Evolutionary conservation across 2,113 vertebrate genomes (phyloP).

Genomic region (Turdus rufiventris): DNA sequence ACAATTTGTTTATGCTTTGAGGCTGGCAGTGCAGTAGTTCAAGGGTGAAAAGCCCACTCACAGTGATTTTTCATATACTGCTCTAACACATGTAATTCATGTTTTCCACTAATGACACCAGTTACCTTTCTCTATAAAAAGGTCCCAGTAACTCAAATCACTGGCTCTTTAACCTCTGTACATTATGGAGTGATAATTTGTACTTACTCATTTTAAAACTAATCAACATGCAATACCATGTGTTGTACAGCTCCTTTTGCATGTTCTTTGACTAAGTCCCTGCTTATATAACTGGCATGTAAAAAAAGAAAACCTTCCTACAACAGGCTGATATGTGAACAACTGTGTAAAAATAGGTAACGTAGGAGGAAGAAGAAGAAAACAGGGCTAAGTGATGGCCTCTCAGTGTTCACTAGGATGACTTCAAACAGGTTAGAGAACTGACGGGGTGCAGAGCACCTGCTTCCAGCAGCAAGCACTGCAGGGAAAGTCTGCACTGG

Average conservation of each 20-base stretch:
- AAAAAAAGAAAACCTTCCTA: neutral
- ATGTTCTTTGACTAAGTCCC: neutral
- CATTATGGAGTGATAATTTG: neutral
- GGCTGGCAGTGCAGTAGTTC: neutral
- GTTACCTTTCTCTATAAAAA: neutral
- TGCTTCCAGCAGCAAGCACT: neutral
- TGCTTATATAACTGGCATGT: neutral
- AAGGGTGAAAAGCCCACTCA: neutral
- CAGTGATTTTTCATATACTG: neutral
- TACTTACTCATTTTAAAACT: neutral
- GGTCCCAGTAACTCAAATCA: neutral
- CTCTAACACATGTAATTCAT: fast-evolving
- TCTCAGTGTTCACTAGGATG: neutral
- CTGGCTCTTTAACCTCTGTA: neutral
- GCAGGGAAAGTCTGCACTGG: neutral
- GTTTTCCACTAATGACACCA: neutral
- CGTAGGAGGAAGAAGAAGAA: neutral
- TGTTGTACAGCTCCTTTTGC: neutral
- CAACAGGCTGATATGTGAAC: neutral
- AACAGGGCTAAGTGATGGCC: neutral
- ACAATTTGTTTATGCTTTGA: neutral
- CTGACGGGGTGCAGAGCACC: neutral
- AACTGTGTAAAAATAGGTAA: neutral
- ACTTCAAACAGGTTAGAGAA: neutral
- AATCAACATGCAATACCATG: fast-evolving